phyloP scores from a whole-genome alignment of 1,140 invertebrate species.

The Bombyx mori region ASM3026992v2 NC_085115.1:16461501-16462000 shows the following conservation, averaged over 20 bases:
- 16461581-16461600: conserved; percentile 19
- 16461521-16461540: no score
- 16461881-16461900: no score
- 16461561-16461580: conserved; percentile 1
- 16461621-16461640: conserved; percentile 49
- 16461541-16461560: no score
- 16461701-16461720: conserved; percentile 16
- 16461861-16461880: no score
- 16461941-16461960: no score
- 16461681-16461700: conserved; percentile 34
- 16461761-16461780: no score
- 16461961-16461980: no score
- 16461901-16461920: no score
- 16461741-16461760: no score
- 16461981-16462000: no score
- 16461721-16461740: conserved; percentile 7
- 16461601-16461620: conserved; percentile 40
- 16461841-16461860: conserved; percentile 9
- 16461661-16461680: conserved; percentile 33
- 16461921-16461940: no score
- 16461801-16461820: conserved; percentile 20
- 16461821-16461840: conserved; percentile 22
- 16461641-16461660: conserved; percentile 61
- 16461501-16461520: no score
- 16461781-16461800: conserved; percentile 33